phyloP scores from a whole-genome alignment of 2,113 vertebrate species.

The Barnardius zonarius region DNA sequence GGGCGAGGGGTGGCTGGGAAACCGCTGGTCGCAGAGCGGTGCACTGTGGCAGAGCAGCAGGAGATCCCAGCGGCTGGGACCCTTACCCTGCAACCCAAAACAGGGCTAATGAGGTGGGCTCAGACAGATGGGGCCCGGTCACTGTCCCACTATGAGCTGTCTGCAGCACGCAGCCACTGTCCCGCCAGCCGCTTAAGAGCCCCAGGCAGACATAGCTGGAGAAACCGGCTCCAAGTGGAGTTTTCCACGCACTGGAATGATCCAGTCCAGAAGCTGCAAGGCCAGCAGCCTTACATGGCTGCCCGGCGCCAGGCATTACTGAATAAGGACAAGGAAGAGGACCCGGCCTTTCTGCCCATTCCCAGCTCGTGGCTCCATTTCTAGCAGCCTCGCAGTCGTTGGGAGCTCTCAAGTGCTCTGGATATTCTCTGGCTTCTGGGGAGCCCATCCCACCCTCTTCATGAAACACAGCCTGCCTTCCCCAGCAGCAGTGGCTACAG shows the following conservation, averaged over 20 bases:
- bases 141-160: fast-evolving
- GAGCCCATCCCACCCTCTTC: background rate
- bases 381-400: background rate
- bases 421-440: background rate
- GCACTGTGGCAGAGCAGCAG: background rate
- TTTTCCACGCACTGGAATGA: background rate
- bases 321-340: conserved; percentile 3
- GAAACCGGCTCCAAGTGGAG: background rate
- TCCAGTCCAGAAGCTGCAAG: background rate
- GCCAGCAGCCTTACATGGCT: background rate
- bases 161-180: background rate
- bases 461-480: background rate
- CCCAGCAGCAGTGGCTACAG: background rate
- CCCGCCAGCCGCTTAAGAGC: fast-evolving
- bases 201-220: background rate
- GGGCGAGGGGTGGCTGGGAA: background rate
- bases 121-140: background rate
- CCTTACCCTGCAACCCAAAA: background rate
- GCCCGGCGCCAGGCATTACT: background rate
- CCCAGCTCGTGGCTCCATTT: background rate
- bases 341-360: fast-evolving
- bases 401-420: background rate
- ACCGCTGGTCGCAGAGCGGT: background rate
- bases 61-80: background rate
- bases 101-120: background rate